Percentiles rank a stretch among this genome's conserved stretches.
phyloP scores from a whole-genome alignment of 2,888 invertebrate genomes.

The Amblyjoppa fuscipennis region DNA sequence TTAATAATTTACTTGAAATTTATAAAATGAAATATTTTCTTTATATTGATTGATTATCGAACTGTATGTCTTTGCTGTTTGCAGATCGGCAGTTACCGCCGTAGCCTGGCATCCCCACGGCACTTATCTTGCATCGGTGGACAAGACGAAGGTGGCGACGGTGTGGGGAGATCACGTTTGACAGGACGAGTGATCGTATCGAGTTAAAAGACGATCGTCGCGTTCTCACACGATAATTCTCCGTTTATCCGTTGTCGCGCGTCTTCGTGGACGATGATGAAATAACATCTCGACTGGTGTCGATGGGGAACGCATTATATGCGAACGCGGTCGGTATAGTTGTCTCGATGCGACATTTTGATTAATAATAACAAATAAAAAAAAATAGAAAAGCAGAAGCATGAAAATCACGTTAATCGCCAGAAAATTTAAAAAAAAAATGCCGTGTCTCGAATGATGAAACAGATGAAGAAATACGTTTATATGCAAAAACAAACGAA shows the following conservation, averaged over 20 bases:
- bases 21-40: constrained; percentile 4
- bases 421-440: constrained; percentile 29
- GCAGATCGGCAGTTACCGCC: constrained; percentile 93
- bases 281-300: constrained; percentile 1
- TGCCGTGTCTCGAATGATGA: constrained; percentile 54
- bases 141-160: constrained; percentile 92
- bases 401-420: constrained; percentile 29
- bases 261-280: constrained; percentile 8
- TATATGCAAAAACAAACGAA: constrained; percentile 26
- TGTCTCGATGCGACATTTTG: constrained; percentile 36
- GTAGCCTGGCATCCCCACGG: constrained; percentile 96
- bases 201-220: constrained; percentile 66
- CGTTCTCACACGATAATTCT: constrained; percentile 61
- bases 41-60: not conserved
- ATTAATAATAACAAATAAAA: not conserved
- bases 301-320: constrained; percentile 6
- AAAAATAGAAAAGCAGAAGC: not conserved
- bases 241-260: constrained; percentile 21
- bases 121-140: constrained; percentile 92
- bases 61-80: constrained; percentile 44
- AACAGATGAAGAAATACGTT: constrained; percentile 18
- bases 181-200: constrained; percentile 77
- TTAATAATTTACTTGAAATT: not conserved
- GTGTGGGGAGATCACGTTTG: constrained; percentile 91
- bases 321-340: constrained; percentile 22